Percentiles rank a stretch among this genome's conserved stretches.
These are phyloP conservation scores for Polymixis flavicincta DNA, from an alignment of 2,888 invertebrate species.

Conservation along the genomic window DNA sequence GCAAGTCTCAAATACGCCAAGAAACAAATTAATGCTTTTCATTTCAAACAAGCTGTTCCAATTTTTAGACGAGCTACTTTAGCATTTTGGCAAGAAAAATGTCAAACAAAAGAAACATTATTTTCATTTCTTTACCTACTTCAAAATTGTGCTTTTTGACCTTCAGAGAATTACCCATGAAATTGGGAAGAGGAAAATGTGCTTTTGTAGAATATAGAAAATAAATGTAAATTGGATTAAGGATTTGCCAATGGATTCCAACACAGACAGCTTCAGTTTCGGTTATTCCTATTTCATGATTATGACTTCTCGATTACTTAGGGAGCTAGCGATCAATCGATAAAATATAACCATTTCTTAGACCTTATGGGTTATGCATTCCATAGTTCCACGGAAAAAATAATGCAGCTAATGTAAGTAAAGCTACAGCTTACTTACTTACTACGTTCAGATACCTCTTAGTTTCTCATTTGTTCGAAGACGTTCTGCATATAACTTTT, in stretches of 20 bases:
- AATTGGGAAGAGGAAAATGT: not conserved
- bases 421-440: too few relatives aligned
- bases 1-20: not conserved
- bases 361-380: not conserved
- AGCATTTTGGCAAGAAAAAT: slow-evolving; percentile 3
- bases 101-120: not conserved
- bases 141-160: not conserved
- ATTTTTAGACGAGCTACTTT: not conserved
- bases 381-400: not conserved
- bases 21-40: not conserved
- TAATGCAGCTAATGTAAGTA: too few relatives aligned
- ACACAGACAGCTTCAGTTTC: not conserved
- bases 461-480: not conserved
- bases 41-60: not conserved
- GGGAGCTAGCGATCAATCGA: not conserved
- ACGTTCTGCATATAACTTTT: not conserved
- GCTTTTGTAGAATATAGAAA: too few relatives aligned
- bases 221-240: too few relatives aligned
- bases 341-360: not conserved
- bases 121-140: not conserved
- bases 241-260: not conserved
- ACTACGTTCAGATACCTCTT: not conserved
- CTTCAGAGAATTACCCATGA: not conserved
- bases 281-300: not conserved
- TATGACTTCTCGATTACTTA: not conserved